A percentile compares a stretch with the other conserved stretches of the same genome.
phyloP scores from a whole-genome alignment of 2,113 vertebrate genomes.

The Pholis gunnellus region DNA sequence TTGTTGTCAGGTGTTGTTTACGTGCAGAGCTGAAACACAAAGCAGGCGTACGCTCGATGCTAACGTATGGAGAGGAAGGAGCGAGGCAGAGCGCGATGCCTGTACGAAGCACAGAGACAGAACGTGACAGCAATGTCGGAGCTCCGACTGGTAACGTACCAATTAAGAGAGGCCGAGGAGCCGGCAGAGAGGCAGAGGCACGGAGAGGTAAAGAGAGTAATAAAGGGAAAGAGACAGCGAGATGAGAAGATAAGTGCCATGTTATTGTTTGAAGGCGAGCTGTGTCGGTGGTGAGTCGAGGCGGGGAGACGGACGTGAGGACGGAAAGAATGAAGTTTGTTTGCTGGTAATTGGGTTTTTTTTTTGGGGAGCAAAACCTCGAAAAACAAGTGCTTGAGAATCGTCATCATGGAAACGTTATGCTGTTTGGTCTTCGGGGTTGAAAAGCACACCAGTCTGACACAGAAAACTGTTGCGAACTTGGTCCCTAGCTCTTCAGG shows the following conservation, averaged over 20 bases:
- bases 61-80: constrained; percentile 38
- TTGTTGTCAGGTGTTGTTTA: constrained; percentile 22
- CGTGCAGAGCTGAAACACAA: constrained; percentile 3
- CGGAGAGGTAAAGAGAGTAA: constrained; percentile 52
- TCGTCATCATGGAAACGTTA: neutral
- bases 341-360: constrained; percentile 21
- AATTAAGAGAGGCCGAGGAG: constrained; percentile 65
- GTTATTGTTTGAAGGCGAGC: constrained; percentile 47
- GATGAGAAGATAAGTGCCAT: constrained; percentile 30
- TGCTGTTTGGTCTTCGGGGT: too few species aligned
- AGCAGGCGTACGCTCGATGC: neutral
- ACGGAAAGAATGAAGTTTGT: constrained; percentile 14
- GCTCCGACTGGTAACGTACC: constrained; percentile 56
- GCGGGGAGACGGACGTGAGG: neutral
- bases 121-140: constrained; percentile 49
- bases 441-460: constrained; percentile 17
- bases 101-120: constrained; percentile 35
- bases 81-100: neutral
- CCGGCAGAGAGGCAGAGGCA: constrained; percentile 43
- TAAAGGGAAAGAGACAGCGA: constrained; percentile 37
- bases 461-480: constrained; percentile 43
- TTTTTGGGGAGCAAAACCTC: neutral
- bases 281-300: constrained; percentile 23
- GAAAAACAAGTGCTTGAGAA: neutral
- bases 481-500: constrained; percentile 13